These are phyloP conservation scores for Drosophila histrio DNA, from an alignment of 2,888 invertebrate species.

Conservation along the genomic window DNA sequence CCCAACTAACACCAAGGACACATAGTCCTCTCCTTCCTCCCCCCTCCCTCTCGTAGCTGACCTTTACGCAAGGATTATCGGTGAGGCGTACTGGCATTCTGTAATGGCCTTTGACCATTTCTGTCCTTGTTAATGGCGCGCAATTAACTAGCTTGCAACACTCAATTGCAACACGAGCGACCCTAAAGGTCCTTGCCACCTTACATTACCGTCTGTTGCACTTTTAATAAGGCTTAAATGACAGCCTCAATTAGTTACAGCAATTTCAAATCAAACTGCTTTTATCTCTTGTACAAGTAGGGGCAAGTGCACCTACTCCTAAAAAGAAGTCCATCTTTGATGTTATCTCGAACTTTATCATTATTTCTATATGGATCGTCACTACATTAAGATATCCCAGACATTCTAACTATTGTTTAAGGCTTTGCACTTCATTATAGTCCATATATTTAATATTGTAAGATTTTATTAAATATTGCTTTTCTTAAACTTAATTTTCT, in stretches of 20 bases:
- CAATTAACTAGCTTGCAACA: conserved; percentile 52
- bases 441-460: no score
- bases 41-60: conserved; percentile 20
- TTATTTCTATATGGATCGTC: no score
- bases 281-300: not conserved
- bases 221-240: conserved; percentile 22
- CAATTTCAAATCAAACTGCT: not conserved
- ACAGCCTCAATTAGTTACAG: conserved; percentile 24
- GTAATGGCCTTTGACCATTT: conserved; percentile 20
- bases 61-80: conserved; percentile 49
- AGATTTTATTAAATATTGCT: no score
- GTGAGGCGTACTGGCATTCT: conserved; percentile 22
- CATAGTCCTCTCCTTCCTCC: not conserved
- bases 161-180: conserved; percentile 14
- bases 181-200: conserved; percentile 3
- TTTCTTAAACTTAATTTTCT: no score
- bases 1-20: conserved; percentile 1
- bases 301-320: not conserved
- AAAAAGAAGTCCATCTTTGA: not conserved
- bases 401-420: no score
- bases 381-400: no score
- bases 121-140: conserved; percentile 59
- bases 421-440: no score
- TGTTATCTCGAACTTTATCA: not conserved
- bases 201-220: conserved; percentile 4